Percentiles rank a stretch among this genome's conserved stretches.
phyloP scores from a whole-genome alignment of 2,113 vertebrate genomes.

The Cynocephalus volans region DNA sequence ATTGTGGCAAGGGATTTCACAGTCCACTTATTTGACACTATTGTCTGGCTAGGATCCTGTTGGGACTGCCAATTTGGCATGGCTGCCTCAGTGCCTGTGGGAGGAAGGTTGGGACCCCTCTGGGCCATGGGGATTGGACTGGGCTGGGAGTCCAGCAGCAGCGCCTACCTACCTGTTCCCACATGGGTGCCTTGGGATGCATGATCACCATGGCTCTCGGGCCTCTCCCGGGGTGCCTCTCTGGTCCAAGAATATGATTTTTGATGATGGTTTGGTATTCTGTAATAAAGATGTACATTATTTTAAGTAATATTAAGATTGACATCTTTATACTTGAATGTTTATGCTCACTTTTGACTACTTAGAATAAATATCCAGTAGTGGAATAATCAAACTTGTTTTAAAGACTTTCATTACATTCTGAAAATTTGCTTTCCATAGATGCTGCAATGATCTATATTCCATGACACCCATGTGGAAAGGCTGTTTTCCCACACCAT shows the following conservation, averaged over 20 bases:
- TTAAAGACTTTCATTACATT: background rate
- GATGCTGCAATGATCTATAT: background rate
- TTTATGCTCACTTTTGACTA: background rate
- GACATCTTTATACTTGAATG: background rate
- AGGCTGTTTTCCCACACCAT: background rate
- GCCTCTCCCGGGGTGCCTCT: no score
- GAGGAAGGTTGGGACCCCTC: no score
- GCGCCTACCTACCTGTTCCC: no score
- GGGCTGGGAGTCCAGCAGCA: no score
- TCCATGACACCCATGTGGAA: background rate
- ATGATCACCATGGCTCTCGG: no score
- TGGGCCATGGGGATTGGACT: no score
- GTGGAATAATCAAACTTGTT: conserved; percentile 12
- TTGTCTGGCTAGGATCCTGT: no score
- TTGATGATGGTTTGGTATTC: background rate
- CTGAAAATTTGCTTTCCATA: conserved; percentile 31
- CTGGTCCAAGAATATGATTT: background rate
- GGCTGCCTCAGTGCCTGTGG: no score
- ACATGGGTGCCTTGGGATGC: no score
- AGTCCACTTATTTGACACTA: no score
- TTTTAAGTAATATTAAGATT: background rate
- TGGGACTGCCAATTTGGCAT: no score
- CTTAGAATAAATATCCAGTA: conserved; percentile 12
- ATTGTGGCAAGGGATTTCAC: no score
- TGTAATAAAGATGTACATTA: background rate